Percentiles rank a stretch among this genome's conserved stretches.
These are phyloP conservation scores for Myotis davidii DNA, from an alignment of 2,113 vertebrate genomes.

Conservation along the genomic window DNA sequence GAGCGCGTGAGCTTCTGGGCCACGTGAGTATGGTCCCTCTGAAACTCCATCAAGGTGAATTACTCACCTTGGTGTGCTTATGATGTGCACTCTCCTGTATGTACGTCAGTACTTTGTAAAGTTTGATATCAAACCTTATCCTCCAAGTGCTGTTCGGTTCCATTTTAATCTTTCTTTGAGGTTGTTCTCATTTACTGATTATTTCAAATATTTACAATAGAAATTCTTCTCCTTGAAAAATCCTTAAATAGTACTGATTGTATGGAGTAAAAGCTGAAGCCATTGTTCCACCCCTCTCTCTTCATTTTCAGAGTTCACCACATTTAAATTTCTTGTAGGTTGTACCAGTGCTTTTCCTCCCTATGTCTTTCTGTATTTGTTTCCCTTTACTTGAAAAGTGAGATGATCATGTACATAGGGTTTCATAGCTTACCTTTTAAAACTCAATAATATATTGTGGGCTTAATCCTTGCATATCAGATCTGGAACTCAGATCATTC, in stretches of 20 bases:
- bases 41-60: not conserved
- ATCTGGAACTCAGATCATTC: not conserved
- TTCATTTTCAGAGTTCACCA: not conserved
- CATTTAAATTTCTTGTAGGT: not conserved
- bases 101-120: accelerated
- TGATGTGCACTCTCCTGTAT: accelerated
- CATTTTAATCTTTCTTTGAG: not conserved
- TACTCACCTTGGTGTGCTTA: no score
- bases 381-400: not conserved
- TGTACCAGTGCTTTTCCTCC: not conserved
- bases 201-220: conserved; percentile 15
- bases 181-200: not conserved
- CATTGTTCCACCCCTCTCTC: not conserved
- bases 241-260: not conserved
- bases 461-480: not conserved
- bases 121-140: not conserved
- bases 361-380: not conserved
- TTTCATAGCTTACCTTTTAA: not conserved
- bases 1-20: not conserved
- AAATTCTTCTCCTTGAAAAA: not conserved
- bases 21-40: accelerated
- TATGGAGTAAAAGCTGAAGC: not conserved
- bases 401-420: not conserved
- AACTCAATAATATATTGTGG: not conserved
- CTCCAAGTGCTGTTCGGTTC: not conserved